Base-by-base conservation (phyloP, 2,888 invertebrate genomes). In the Acrobeloides nanus region DNA sequence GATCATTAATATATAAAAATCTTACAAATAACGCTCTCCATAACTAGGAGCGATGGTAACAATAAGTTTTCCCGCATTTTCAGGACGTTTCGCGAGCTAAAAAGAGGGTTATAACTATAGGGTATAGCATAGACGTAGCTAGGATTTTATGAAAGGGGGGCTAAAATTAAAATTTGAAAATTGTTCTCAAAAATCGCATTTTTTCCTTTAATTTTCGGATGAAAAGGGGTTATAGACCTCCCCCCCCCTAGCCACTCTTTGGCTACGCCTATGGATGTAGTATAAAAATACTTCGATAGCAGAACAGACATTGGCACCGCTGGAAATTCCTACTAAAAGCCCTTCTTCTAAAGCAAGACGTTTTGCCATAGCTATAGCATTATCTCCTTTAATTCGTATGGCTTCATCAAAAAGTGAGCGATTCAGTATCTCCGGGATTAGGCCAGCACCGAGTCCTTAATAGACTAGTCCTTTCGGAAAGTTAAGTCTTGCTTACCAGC, bases 51-150 rank as follows among this genome's bases (percentile, higher is more conserved):
- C 51, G 25, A 57, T 57, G 15, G 68, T 68, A 37, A 68, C 66
- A 44, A 68, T 66, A 35, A 68, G 51, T 47, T 68, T 67, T n/a
- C 64, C 65, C 29, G 55, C 53, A 51, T 67, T 62, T 43, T 68
- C 68, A 7, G 68, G 65, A 8, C 65, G 53, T 27, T 62, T 55
- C 3, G 68, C 66, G 8, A 67, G 45, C 52, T 66, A 43, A 21
- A 59, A 52, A 32, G 31, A 25, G 7, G 35, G 18, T 20, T 15
- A 25, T 12, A 35, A n/a, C n/a, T 46, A 48, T 15, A 31, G 15
- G 32, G 2, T 15, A 3, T 31, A 3, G 17, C 15, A 31, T 31
- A 15, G 1, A 17, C 7, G 20, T 38, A 15, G 15, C 15, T 12
- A 29, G 31, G 17, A 17, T 31, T 15, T 15, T 3, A 31, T 15